Percentiles rank a stretch among this genome's conserved stretches.
Conservation (phyloP, 2,888 invertebrate species). For the Mongoloraphidia duomilia region DNA sequence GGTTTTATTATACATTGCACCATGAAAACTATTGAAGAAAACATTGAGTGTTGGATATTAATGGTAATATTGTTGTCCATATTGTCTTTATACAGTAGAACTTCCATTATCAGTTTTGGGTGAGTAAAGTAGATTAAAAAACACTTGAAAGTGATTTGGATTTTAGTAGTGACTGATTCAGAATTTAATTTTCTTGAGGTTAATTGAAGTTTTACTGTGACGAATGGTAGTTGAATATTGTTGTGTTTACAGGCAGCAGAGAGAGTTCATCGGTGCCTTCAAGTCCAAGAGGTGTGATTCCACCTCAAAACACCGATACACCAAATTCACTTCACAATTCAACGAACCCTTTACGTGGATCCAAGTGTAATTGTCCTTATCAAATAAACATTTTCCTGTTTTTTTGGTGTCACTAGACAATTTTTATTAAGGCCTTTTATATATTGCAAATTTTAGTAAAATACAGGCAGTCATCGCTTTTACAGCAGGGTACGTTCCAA, state of each 20-base stretch:
- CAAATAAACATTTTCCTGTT: not conserved
- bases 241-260: slow-evolving; percentile 41
- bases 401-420: not conserved
- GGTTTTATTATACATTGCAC: too few relatives aligned
- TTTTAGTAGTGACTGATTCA: too few relatives aligned
- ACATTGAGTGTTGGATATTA: too few relatives aligned
- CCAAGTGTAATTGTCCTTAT: slow-evolving; percentile 52
- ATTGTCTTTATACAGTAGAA: too few relatives aligned
- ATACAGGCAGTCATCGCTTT: not conserved
- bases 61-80: too few relatives aligned
- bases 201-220: too few relatives aligned
- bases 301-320: slow-evolving; percentile 30
- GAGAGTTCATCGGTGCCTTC: slow-evolving; percentile 45
- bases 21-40: too few relatives aligned
- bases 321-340: slow-evolving; percentile 43
- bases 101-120: too few relatives aligned
- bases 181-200: too few relatives aligned
- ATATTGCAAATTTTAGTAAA: not conserved
- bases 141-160: too few relatives aligned
- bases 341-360: slow-evolving; percentile 66
- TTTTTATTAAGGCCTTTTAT: not conserved
- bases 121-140: too few relatives aligned
- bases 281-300: slow-evolving; percentile 50
- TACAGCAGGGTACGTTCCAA: too few relatives aligned
- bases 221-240: not conserved